Percentiles rank a stretch among this genome's conserved stretches.
Evolutionary conservation across 2,113 vertebrate species (phyloP).

Genomic region (Carassius gibelio): DNA sequence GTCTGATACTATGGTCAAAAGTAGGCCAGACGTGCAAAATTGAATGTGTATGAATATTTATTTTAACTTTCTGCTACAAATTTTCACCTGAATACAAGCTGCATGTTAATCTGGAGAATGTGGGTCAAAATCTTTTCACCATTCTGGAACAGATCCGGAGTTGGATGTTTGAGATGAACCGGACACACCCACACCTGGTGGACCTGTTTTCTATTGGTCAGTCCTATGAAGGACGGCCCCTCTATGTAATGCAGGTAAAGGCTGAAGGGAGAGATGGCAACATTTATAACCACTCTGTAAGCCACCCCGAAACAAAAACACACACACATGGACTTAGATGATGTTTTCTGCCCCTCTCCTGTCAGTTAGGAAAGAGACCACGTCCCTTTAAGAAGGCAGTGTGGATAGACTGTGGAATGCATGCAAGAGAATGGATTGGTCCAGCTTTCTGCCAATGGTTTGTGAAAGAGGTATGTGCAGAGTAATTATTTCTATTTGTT

Average conservation of each 20-base stretch:
- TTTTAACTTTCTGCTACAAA: neutral
- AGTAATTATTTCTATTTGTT: conserved; percentile 1
- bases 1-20: neutral
- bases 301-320: too few species aligned
- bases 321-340: neutral
- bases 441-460: conserved; percentile 99
- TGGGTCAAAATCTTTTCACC: conserved; percentile 42
- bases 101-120: neutral
- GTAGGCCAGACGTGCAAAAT: neutral
- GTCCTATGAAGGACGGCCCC: conserved; percentile 90
- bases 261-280: neutral
- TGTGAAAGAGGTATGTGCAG: conserved; percentile 85
- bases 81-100: neutral
- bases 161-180: conserved; percentile 94
- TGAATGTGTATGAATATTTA: neutral
- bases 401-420: conserved; percentile 97
- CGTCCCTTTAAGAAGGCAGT: conserved; percentile 81
- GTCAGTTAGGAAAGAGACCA: conserved; percentile 75
- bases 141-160: conserved; percentile 81
- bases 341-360: conserved; percentile 52
- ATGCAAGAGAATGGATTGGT: conserved; percentile 96
- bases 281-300: neutral
- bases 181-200: conserved; percentile 83
- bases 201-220: conserved; percentile 90
- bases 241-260: conserved; percentile 93